Conservation (phyloP, 1,140 invertebrate genomes). For the Chrysomallon squamiferum region DNA sequence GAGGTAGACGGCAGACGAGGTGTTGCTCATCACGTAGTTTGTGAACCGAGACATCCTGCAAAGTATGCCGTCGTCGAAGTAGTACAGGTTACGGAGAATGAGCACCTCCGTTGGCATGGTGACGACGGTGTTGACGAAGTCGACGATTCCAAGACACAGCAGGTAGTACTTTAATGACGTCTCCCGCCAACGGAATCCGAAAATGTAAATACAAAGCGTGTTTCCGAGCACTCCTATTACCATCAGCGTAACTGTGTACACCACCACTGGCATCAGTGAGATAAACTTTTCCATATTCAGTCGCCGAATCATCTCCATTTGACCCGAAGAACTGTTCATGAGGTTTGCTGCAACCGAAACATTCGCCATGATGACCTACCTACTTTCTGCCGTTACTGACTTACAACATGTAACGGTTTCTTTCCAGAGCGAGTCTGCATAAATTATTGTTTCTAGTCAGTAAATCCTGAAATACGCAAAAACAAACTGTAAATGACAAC, state of each 20-base stretch:
- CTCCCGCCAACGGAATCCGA: constrained; percentile 35
- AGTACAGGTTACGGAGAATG: constrained; percentile 35
- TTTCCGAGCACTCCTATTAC: constrained; percentile 47
- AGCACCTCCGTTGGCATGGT: constrained; percentile 46
- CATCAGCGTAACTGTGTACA: constrained; percentile 23
- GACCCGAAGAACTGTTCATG: neutral
- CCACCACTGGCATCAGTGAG: neutral
- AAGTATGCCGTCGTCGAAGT: constrained; percentile 31
- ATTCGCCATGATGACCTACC: too few species aligned
- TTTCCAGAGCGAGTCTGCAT: too few species aligned
- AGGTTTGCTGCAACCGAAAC: too few species aligned
- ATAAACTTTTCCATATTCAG: constrained; percentile 1
- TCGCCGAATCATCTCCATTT: neutral
- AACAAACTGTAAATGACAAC: too few species aligned
- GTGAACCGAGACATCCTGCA: constrained; percentile 42
- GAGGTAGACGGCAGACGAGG: constrained; percentile 36
- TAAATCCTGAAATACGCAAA: too few species aligned
- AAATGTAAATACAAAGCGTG: constrained; percentile 44
- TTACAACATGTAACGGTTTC: too few species aligned
- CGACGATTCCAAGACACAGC: constrained; percentile 40
- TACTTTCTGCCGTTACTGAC: too few species aligned
- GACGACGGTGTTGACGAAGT: constrained; percentile 44
- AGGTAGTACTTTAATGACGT: constrained; percentile 48
- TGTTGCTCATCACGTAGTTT: constrained; percentile 40
- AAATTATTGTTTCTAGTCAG: too few species aligned